Percentiles rank a stretch among this genome's conserved stretches.
phyloP scores from a whole-genome alignment of 2,797 vertebrate genomes.

The Cephalopachus bancanus region DNA sequence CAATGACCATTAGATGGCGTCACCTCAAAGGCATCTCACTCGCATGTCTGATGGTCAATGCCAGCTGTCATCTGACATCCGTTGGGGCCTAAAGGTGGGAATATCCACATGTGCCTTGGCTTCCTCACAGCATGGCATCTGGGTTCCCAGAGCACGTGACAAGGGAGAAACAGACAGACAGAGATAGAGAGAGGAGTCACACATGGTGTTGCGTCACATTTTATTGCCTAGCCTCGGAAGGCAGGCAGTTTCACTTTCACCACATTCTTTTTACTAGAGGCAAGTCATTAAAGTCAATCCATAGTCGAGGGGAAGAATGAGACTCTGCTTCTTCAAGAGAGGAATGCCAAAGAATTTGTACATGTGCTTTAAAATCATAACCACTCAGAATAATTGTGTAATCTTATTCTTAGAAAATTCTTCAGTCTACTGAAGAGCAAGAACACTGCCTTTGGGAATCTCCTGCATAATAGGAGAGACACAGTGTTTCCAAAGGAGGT shows the following conservation, averaged over 20 bases:
- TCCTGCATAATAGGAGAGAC: background rate
- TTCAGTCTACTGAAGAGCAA: background rate
- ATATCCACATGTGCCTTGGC: rapidly evolving
- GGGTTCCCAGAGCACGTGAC: background rate
- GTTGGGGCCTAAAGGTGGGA: background rate
- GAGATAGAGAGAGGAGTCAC: no score
- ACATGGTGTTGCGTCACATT: background rate
- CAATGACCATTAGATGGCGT: background rate
- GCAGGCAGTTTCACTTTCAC: no score
- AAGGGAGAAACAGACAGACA: background rate
- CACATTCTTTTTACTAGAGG: background rate
- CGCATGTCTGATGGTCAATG: rapidly evolving
- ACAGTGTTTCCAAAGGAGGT: background rate
- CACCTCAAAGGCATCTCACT: background rate
- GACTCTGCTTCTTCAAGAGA: background rate
- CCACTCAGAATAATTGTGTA: background rate
- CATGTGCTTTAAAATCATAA: background rate
- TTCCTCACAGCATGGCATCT: background rate
- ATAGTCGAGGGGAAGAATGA: background rate
- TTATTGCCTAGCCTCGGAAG: background rate
- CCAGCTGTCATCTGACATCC: background rate
- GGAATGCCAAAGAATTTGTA: background rate
- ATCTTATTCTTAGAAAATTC: background rate
- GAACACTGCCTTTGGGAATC: background rate
- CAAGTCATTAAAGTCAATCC: background rate